Evolutionary conservation across 1,140 invertebrate genomes (phyloP).

Genomic region (Ceratina calcarata): DNA sequence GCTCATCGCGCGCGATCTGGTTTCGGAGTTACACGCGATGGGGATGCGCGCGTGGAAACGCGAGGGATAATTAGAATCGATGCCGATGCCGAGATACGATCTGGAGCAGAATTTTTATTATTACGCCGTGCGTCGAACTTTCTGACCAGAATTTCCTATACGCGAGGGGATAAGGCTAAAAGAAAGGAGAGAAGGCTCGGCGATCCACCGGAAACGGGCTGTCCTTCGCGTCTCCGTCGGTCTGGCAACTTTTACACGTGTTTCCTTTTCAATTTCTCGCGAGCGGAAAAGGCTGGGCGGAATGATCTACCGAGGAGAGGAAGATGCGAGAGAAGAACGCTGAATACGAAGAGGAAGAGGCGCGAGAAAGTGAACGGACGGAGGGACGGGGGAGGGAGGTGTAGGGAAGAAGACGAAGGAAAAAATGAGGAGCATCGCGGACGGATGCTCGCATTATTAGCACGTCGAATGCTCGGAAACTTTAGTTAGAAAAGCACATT

Average conservation of each 20-base stretch:
- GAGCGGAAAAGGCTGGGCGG: neutral
- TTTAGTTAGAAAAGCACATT: conserved; percentile 58
- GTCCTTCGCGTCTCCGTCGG: neutral
- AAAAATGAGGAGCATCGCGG: neutral
- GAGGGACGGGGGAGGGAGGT: conserved; percentile 5
- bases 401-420: neutral
- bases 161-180: no score
- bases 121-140: neutral
- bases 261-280: neutral
- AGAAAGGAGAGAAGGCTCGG: neutral
- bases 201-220: neutral
- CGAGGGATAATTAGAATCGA: no score
- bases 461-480: conserved; percentile 62
- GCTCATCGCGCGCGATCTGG: neutral
- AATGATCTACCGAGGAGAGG: neutral
- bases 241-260: neutral
- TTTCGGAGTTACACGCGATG: no score
- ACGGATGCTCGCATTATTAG: conserved; percentile 59
- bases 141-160: neutral
- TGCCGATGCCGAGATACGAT: no score
- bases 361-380: conserved; percentile 20
- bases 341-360: conserved; percentile 21
- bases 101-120: no score
- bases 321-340: conserved; percentile 4
- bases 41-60: no score